These are phyloP conservation scores for Parasteatoda tepidariorum DNA, from an alignment of 1,140 invertebrate species.

Conservation along the genomic window DNA sequence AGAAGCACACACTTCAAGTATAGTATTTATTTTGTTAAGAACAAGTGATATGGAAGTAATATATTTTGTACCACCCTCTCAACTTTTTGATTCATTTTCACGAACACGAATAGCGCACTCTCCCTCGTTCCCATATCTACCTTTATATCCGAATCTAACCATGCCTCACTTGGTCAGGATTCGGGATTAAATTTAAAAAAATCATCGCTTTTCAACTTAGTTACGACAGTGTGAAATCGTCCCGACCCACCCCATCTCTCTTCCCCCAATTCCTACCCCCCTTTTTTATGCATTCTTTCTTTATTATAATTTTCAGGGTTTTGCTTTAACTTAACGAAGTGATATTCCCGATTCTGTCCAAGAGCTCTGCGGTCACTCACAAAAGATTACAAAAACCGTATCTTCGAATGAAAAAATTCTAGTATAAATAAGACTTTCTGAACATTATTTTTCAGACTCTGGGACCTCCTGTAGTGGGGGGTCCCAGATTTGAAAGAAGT, in stretches of 20 bases:
- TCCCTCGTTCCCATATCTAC: background rate
- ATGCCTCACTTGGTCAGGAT: conserved; percentile 37
- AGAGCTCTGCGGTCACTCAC: conserved; percentile 42
- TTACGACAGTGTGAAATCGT: conserved; percentile 52
- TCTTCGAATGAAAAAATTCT: background rate
- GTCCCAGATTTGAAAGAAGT: background rate
- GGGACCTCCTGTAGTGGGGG: conserved; percentile 16
- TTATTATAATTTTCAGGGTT: background rate
- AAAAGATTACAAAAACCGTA: conserved; percentile 35
- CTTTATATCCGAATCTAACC: conserved; percentile 48
- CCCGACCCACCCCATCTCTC: background rate
- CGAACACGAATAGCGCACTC: conserved; percentile 9
- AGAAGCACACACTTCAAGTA: conserved; percentile 14
- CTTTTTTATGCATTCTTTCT: background rate
- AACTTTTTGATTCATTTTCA: conserved; percentile 35
- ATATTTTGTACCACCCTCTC: conserved; percentile 45
- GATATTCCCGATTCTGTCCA: conserved; percentile 19
- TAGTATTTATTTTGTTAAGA: conserved; percentile 26
- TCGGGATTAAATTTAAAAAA: conserved; percentile 51
- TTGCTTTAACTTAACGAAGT: conserved; percentile 43
- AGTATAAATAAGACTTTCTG: conserved; percentile 31
- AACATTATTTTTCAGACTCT: conserved; percentile 23
- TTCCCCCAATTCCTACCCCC: background rate
- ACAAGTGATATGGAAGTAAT: conserved; percentile 50
- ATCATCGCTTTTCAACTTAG: conserved; percentile 26